These are phyloP conservation scores for Characodon lateralis DNA, from an alignment of 2,797 vertebrate species.

Conservation along the genomic window DNA sequence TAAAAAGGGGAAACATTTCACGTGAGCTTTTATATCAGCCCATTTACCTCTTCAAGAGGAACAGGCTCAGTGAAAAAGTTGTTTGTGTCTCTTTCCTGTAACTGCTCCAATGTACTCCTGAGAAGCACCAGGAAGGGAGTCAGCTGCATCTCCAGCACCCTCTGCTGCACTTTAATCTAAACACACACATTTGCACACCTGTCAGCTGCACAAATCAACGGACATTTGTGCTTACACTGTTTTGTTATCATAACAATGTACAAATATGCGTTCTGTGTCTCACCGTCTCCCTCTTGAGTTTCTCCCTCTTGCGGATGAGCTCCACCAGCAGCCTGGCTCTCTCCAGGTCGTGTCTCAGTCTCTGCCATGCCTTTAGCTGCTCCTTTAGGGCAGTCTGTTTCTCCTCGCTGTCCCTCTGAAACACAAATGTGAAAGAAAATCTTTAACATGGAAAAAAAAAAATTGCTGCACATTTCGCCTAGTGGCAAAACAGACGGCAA, in stretches of 20 bases:
- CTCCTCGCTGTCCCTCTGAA: constrained; percentile 92
- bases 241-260: not conserved
- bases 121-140: constrained; percentile 95
- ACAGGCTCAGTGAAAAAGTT: constrained; percentile 99
- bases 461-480: too few species aligned
- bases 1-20: not conserved
- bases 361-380: constrained; percentile 99
- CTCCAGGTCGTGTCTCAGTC: constrained; percentile 96
- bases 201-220: not conserved
- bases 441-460: not conserved
- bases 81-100: constrained; percentile 97
- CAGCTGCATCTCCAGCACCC: constrained; percentile 96
- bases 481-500: not conserved
- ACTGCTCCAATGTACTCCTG: constrained; percentile 93
- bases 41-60: constrained; percentile 93
- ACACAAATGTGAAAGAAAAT: constrained; percentile 45
- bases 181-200: constrained; percentile 31
- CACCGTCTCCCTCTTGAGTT: constrained; percentile 98
- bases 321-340: constrained; percentile 96
- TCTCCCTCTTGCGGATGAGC: constrained; percentile 98
- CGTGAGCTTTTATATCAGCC: not conserved
- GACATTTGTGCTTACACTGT: not conserved
- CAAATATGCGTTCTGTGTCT: constrained; percentile 43
- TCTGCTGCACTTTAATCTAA: constrained; percentile 98
- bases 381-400: constrained; percentile 94